Evolutionary conservation across 2,888 invertebrate genomes (phyloP), one percentile per base, ranked within the genome.

Genomic region (Andrena praecox): DNA sequence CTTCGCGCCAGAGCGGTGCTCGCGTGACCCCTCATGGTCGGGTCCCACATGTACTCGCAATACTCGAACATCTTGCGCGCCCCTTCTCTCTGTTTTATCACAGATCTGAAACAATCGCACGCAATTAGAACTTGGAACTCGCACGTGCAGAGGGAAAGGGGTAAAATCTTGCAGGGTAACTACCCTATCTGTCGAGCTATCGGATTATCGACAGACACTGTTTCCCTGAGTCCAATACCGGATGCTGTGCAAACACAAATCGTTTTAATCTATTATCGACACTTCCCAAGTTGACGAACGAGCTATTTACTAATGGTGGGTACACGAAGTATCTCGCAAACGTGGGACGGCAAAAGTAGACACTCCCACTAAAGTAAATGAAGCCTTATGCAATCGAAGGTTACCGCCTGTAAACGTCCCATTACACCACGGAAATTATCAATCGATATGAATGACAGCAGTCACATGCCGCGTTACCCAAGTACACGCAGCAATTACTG

Each of bases 11-110:
- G 77, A 0, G 90, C 82, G 6, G 88, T 77, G 42, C 83, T 89
- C 12, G 85, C 72, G 50, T 91, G 91, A 54, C 89, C 90, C 12
- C 92, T 88, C 0, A 90, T 88, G 6, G 4, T 16, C 42, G 93
- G 89, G 70, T 93, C 91, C 93, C 93, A 93, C 92, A 94, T 91
- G 84, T 93, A 94, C 77, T 94, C 93, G 71, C 93, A 93, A 69
- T 94, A 94, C 78, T 94, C 93, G 8, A 93, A 90, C 93, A 93
- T 93, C 35, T 63, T 68, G 60, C 29, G 10, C 56, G 10, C 24
- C 54, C n/a, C 12, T 56, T 56, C 70, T 54, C 27, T 52, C 8
- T 48, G 33, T 33, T 35, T 71, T 62, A 54, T 35, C 73, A 35
- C 59, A 27, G 56, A 81, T 31, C 86, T 86, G 76, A 54, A 82